These are phyloP conservation scores for Argyresthia albistria DNA, from an alignment of 2,888 invertebrate genomes.

Conservation along the genomic window DNA sequence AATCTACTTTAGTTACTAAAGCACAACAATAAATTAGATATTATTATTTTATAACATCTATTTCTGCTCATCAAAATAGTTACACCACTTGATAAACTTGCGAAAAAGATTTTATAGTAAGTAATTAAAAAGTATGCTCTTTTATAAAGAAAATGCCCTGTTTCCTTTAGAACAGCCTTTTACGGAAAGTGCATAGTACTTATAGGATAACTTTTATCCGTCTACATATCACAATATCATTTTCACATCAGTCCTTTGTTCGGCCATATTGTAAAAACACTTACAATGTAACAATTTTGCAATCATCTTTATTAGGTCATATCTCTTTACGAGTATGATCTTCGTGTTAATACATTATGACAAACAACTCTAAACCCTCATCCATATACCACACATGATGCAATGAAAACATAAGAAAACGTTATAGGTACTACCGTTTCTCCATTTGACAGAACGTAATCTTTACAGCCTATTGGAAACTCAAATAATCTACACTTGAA, in stretches of 20 bases:
- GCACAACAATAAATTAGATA: not conserved
- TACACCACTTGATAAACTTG: not conserved
- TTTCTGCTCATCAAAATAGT: not conserved
- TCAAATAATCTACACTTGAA: too few relatives aligned
- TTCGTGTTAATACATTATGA: not conserved
- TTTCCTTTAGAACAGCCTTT: not conserved
- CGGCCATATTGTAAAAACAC: constrained; percentile 22
- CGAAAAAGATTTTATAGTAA: not conserved
- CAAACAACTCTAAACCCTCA: not conserved
- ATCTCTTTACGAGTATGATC: too few relatives aligned
- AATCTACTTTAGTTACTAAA: not conserved
- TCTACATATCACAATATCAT: constrained; percentile 55
- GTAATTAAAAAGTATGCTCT: not conserved
- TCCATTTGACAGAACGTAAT: too few relatives aligned
- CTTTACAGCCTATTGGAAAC: too few relatives aligned
- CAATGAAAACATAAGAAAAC: not conserved
- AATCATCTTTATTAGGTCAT: not conserved
- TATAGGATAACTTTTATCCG: constrained; percentile 17
- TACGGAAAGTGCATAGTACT: not conserved
- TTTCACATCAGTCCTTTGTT: constrained; percentile 48
- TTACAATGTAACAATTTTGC: not conserved
- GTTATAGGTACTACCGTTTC: too few relatives aligned
- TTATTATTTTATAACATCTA: not conserved
- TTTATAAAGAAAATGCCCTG: not conserved
- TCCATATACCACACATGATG: not conserved